Evolutionary conservation across 2,888 invertebrate species (phyloP).

Genomic region (Calliscelio sp.): DNA sequence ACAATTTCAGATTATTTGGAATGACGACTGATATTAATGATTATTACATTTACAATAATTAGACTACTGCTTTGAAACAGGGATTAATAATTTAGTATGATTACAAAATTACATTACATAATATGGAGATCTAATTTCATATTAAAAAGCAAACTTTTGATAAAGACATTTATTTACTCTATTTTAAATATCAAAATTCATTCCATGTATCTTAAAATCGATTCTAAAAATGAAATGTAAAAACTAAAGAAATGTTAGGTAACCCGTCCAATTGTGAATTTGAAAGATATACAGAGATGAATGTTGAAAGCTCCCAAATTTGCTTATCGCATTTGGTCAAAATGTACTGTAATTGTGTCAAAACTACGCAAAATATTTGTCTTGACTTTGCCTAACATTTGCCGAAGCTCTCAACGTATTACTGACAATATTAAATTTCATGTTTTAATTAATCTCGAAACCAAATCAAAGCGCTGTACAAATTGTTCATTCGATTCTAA

Average conservation of each 20-base stretch:
- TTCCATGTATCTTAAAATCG: too few relatives aligned
- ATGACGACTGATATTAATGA: too few relatives aligned
- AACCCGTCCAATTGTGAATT: conserved; percentile 36
- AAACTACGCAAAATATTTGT: background rate
- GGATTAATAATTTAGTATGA: too few relatives aligned
- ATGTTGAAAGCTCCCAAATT: conserved; percentile 40
- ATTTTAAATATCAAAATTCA: too few relatives aligned
- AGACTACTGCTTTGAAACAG: too few relatives aligned
- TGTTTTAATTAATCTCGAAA: background rate
- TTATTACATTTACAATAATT: too few relatives aligned
- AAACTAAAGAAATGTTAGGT: conserved; percentile 16
- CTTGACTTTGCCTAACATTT: background rate
- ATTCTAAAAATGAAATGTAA: background rate
- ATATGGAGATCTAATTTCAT: too few relatives aligned
- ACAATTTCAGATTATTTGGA: too few relatives aligned
- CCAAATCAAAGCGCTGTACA: conserved; percentile 26
- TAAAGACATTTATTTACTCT: too few relatives aligned
- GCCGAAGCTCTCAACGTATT: conserved; percentile 8
- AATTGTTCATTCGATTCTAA: background rate
- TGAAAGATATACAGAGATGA: conserved; percentile 29
- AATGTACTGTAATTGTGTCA: conserved; percentile 19
- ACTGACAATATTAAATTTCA: conserved; percentile 21
- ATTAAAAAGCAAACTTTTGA: too few relatives aligned
- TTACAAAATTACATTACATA: too few relatives aligned
- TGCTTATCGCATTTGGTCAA: conserved; percentile 30